Evolutionary conservation across 2,888 invertebrate genomes (phyloP), one percentile per base, ranked within the genome.

Genomic region (Nesidiocoris tenuis): DNA sequence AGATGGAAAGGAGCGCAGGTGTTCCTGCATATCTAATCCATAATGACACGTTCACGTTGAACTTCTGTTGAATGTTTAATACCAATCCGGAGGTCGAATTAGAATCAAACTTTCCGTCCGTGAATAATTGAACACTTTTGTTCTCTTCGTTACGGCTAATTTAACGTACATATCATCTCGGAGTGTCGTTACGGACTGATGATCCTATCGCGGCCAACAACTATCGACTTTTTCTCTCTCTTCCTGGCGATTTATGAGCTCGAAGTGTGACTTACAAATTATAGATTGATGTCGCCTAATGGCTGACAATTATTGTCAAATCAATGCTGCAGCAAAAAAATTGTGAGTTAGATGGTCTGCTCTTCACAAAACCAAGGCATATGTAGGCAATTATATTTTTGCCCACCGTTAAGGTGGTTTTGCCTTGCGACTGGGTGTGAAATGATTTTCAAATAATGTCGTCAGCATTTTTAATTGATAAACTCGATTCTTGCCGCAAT

Each of bases 1-100:
- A n/a, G 23, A 9, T 19, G 39, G 64, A 16, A 39, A 18, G 67
- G 18, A 18, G 74, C 63, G 54, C 74, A 74, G 74, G 74, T 74
- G 74, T 63, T 64, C 64, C 74, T 74, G 74, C 74, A 74, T 74
- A 74, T 64, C 74, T 59, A 74, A 74, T 74, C 25, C 74, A 55
- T 74, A 74, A 74, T 74, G 74, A 74, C 74, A 74, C 74, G 72
- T 74, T 22, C 57, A 56, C 54, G 55, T 19, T 39, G 39, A 39
- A 39, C 59, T 57, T 59, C 64, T 64, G 74, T 74, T 74, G 74
- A 74, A 74, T 74, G 74, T 74, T 74, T 74, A 74, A 74, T 74
- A 74, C 55, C 56, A 56, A 56, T 24, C 61, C 17, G 19, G 74
- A 64, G 74, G 63, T 54, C 64, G 74, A 74, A 74, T 74, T 63